Base-by-base conservation (phyloP, 1,140 invertebrate species). In the Drosophila sp. region DNA sequence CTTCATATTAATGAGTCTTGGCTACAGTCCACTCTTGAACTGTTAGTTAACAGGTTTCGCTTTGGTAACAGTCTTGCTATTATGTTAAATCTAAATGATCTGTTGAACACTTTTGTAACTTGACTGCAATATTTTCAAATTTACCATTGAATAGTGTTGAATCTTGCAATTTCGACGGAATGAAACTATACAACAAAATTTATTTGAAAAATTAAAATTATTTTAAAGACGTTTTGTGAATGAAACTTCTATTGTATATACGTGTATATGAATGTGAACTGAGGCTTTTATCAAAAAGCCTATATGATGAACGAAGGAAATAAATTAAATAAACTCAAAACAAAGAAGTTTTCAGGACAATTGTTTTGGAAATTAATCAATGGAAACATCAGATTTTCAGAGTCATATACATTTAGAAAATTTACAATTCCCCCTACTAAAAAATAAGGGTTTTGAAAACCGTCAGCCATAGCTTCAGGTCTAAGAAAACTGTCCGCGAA, bases 11-110 rank as follows among this genome's bases (percentile, higher is more conserved):
- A 64, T 32, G 11, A 16, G 9, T 5, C 40, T 29, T 7, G 34
- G 9, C 25, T 32, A 64, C 38, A 64, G 27, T 18, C 18, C 13
- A 21, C n/a, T 38, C 27, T 6, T 14, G 14, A 11, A 8, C 36
- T 53, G 65, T 69, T 34, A 61, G 57, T 62, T 62, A 69, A 69
- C 65, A 69, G 56, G 11, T 46, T 16, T 11, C 2, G 5, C 40
- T 8, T 29, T 6, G 6, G 27, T 32, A 29, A 34, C 36, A 16
- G 36, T 7, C 2, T 11, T 11, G 34, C 4, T 1, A 9, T 11
- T 7, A 36, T 36, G 34, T 11, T 11, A 36, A 36, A 1, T 3
- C 34, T 5, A 1, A 1, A 32, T 6, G 8, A 32, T 36, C 11
- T 36, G 11, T 7, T 29, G 27, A 29, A 6, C 27, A 4, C 27